Percentiles rank a stretch among this genome's conserved stretches.
Evolutionary conservation across 2,888 invertebrate genomes (phyloP).

Genomic region (Lissocephala sabroskyi): DNA sequence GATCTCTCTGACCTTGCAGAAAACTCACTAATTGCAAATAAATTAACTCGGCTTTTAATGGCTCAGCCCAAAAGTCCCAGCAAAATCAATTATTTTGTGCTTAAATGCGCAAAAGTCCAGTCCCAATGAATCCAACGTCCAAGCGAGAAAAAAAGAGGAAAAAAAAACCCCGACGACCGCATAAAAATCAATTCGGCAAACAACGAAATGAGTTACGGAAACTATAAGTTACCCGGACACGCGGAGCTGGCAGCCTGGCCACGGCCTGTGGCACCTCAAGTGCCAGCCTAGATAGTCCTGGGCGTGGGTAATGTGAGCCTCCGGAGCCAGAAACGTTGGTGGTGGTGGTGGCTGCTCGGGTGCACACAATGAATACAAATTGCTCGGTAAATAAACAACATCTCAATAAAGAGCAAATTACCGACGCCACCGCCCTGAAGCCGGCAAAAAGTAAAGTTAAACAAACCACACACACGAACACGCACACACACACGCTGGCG

Average conservation of each 20-base stretch:
- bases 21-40: slow-evolving; percentile 57
- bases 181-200: slow-evolving; percentile 63
- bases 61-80: slow-evolving; percentile 20
- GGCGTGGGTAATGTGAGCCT: no score
- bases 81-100: slow-evolving; percentile 39
- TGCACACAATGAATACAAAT: slow-evolving; percentile 58
- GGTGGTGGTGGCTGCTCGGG: no score
- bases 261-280: no score
- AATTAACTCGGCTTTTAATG: slow-evolving; percentile 56
- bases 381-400: slow-evolving; percentile 67
- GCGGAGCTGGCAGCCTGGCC: neutral
- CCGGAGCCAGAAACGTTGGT: no score
- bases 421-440: slow-evolving; percentile 47
- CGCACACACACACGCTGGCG: slow-evolving; percentile 10
- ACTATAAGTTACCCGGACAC: slow-evolving; percentile 52
- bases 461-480: slow-evolving; percentile 9
- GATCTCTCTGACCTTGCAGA: slow-evolving; percentile 17
- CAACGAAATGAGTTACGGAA: slow-evolving; percentile 63
- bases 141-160: neutral
- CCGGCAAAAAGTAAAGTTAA: neutral
- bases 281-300: no score
- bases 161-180: slow-evolving; percentile 23
- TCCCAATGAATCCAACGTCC: slow-evolving; percentile 11
- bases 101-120: slow-evolving; percentile 28
- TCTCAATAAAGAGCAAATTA: slow-evolving; percentile 66